phyloP scores from a whole-genome alignment of 2,797 vertebrate genomes.

The Mormyrops boulengeri region DNA sequence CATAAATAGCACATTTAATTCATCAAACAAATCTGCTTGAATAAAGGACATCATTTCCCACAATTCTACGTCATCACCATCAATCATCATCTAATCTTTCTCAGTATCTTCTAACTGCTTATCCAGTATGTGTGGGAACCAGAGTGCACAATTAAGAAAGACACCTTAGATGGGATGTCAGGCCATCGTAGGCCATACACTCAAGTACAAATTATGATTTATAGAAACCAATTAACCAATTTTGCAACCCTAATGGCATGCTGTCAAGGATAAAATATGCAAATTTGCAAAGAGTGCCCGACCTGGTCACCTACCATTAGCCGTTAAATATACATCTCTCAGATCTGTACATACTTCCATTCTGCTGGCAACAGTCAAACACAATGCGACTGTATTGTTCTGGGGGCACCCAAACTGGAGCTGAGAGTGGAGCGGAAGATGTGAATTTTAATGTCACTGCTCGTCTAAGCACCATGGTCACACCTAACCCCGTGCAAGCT shows the following conservation, averaged over 20 bases:
- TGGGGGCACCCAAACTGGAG: background rate
- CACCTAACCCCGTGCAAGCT: background rate
- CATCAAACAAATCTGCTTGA: background rate
- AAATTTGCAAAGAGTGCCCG: constrained; percentile 13
- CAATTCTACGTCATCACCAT: background rate
- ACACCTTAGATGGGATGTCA: background rate
- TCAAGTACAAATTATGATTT: background rate
- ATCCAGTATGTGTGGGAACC: background rate
- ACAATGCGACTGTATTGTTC: background rate
- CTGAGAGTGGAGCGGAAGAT: background rate
- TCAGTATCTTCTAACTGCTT: background rate
- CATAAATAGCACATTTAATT: background rate
- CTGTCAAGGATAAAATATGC: constrained; percentile 20
- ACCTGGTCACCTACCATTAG: constrained; percentile 24
- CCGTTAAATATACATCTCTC: constrained; percentile 16
- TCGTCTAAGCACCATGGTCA: background rate
- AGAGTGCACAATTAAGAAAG: background rate
- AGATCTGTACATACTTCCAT: background rate
- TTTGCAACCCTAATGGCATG: background rate
- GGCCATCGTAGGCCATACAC: background rate
- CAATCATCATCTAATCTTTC: too few species aligned
- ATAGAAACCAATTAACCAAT: background rate
- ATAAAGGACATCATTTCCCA: background rate
- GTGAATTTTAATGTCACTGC: background rate
- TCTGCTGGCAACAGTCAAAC: background rate